Conservation (phyloP, 1,140 invertebrate genomes). For the Trachymyrmex cornetzi region DNA sequence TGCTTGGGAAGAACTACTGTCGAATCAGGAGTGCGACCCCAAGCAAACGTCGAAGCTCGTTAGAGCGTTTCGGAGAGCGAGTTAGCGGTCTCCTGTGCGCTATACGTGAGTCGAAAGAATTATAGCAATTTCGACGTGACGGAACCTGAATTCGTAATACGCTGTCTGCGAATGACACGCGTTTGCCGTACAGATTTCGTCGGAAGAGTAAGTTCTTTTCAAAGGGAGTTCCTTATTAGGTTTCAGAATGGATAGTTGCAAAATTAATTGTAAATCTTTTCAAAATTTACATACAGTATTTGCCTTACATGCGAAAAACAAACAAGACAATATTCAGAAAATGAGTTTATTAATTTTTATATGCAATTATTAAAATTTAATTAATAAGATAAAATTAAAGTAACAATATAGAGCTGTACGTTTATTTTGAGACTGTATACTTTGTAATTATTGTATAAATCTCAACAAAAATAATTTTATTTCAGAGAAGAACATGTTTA, state of each 20-base stretch:
- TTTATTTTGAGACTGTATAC: neutral
- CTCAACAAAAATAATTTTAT: neutral
- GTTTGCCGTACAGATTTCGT: constrained; percentile 58
- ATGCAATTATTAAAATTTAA: neutral
- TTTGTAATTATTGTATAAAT: neutral
- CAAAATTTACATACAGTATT: neutral
- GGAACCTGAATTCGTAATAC: constrained; percentile 71
- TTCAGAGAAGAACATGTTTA: neutral
- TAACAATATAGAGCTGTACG: neutral
- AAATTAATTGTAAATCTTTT: neutral
- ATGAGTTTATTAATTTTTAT: neutral
- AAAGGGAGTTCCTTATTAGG: neutral
- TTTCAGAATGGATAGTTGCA: neutral
- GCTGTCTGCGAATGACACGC: constrained; percentile 65
- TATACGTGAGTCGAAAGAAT: constrained; percentile 84
- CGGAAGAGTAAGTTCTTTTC: neutral
- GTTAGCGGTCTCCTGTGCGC: constrained; percentile 70
- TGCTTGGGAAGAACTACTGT: constrained; percentile 10
- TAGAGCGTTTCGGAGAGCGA: constrained; percentile 79
- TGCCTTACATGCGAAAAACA: neutral
- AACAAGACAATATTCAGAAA: neutral
- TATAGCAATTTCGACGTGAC: constrained; percentile 80
- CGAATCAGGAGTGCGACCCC: constrained; percentile 74
- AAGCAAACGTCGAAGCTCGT: constrained; percentile 83
- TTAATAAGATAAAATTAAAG: constrained; percentile 6